Base-by-base conservation (phyloP, 2,888 invertebrate genomes). In the Idaea straminata region DNA sequence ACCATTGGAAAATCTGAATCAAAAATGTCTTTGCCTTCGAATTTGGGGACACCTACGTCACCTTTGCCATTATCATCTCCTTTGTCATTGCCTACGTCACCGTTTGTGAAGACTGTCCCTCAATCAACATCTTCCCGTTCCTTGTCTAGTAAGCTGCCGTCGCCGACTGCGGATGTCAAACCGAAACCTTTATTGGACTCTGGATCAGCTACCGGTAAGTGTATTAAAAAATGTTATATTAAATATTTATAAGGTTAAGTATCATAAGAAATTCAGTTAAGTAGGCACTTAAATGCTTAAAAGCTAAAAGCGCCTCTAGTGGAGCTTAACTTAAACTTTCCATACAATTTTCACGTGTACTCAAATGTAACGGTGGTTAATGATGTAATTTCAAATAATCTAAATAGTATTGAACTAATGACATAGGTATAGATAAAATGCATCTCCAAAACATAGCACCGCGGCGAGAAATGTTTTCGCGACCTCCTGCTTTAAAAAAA, bases 141-240 rank as follows among this genome's bases (percentile, higher is more conserved):
- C 61, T 70, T 84, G 69, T 76, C 80, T 36, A 82, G 79, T 64
- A 77, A 88, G 38, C 38, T 74, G 62, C 61, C 64, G 13, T 74
- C 74, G 47, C 74, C 74, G 16, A 72, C 73, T 61, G 76, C 66
- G 76, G 74, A 77, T 34, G 78, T 77, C 67, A 77, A 76, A 72
- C 72, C 67, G 47, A 61, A 76, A 35, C 83, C 76, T 47, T 67
- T 80, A 5, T 71, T 78, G 69, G 85, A 88, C 68, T 70, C 82
- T 15, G 86, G 89, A 57, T 92, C 92, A 0, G 89, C 92, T 64
- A 92, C 92, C 25, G 92, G 92, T 92, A 75, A 87, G 91, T 85
- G 60, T 57, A 62, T 64, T 13, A 69, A 64, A 69, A 63, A 63
- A 65, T 63, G 66, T 57, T 64, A 35, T 57, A 64, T 61, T 38